Conservation (phyloP, 2,888 invertebrate genomes). For the Leptopilina drosophilae region DNA sequence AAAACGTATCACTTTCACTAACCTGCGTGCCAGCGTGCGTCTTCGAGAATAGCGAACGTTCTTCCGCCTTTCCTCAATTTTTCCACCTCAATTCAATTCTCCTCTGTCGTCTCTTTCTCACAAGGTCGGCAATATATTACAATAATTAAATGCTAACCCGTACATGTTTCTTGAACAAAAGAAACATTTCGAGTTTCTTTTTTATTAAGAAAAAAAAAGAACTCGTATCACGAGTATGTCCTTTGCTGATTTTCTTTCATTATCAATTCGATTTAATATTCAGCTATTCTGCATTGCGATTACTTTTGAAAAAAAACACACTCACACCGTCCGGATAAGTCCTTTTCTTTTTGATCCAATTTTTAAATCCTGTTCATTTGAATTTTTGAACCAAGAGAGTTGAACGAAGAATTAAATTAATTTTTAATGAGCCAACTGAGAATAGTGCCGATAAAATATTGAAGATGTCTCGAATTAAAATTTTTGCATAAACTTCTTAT, state of each 20-base stretch:
- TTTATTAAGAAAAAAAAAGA: not conserved
- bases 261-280: slow-evolving; percentile 38
- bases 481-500: slow-evolving; percentile 22
- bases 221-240: slow-evolving; percentile 41
- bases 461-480: slow-evolving; percentile 29
- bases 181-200: slow-evolving; percentile 21
- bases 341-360: too few relatives aligned
- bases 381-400: too few relatives aligned
- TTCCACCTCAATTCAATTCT: slow-evolving; percentile 32
- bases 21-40: slow-evolving; percentile 47
- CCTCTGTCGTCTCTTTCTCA: slow-evolving; percentile 30
- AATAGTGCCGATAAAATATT: not conserved
- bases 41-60: slow-evolving; percentile 35
- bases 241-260: slow-evolving; percentile 44
- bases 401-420: too few relatives aligned
- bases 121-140: slow-evolving; percentile 36
- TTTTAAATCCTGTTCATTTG: too few relatives aligned
- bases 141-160: slow-evolving; percentile 4
- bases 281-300: slow-evolving; percentile 36
- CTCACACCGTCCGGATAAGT: slow-evolving; percentile 1
- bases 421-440: too few relatives aligned
- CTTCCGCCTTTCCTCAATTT: slow-evolving; percentile 41
- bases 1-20: slow-evolving; percentile 50
- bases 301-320: not conserved
- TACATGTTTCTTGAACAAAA: slow-evolving; percentile 18